These are phyloP conservation scores for Euzetes globulus DNA, from an alignment of 2,888 invertebrate genomes.

Conservation along the genomic window DNA sequence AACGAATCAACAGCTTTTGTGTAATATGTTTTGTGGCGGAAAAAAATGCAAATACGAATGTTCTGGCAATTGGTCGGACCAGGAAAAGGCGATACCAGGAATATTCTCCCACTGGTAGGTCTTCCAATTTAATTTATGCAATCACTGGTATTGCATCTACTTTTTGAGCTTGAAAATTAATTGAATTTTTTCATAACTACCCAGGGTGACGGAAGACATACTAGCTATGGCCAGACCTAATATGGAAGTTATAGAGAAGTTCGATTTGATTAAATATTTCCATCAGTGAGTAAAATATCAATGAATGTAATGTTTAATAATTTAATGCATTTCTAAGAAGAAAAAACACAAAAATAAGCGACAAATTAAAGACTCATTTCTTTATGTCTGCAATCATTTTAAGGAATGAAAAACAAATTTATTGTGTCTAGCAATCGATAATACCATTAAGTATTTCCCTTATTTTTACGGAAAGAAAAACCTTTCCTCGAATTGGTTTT, in stretches of 20 bases:
- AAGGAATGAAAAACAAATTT: background rate
- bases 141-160: background rate
- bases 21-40: constrained; percentile 77
- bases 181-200: background rate
- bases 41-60: constrained; percentile 70
- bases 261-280: constrained; percentile 70
- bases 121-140: background rate
- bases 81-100: constrained; percentile 64
- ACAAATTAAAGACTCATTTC: background rate
- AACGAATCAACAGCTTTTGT: constrained; percentile 63
- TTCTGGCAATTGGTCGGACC: constrained; percentile 56
- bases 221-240: constrained; percentile 82
- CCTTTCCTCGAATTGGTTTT: constrained; percentile 23
- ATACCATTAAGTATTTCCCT: too few species aligned
- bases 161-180: background rate
- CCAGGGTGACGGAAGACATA: constrained; percentile 74
- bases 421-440: background rate
- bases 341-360: background rate
- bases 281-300: constrained; percentile 49
- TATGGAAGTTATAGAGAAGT: constrained; percentile 62
- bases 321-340: background rate
- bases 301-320: background rate
- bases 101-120: constrained; percentile 76
- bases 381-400: background rate
- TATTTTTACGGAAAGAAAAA: too few species aligned